Conservation (phyloP, 1,140 invertebrate genomes). For the Heliothis virescens region DNA sequence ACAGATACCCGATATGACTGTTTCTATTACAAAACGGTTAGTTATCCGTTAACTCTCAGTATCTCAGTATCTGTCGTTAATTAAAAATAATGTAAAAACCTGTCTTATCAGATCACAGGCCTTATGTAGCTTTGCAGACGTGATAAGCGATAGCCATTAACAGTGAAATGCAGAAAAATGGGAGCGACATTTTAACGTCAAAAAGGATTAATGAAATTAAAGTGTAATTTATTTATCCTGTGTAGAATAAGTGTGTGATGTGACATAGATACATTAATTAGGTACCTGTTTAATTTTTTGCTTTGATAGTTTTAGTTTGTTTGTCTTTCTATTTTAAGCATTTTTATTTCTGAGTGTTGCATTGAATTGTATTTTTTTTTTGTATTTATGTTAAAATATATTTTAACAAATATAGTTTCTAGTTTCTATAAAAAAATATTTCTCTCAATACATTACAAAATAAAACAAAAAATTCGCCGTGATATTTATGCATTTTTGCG, state of each 20-base stretch:
- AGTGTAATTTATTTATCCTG: neutral
- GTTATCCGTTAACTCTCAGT: neutral
- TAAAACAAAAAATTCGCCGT: too few species aligned
- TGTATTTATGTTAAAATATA: too few species aligned
- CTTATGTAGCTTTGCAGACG: neutral
- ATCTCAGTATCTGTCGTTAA: conserved; percentile 1
- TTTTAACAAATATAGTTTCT: too few species aligned
- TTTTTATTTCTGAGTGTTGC: too few species aligned
- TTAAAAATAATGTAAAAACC: conserved; percentile 1
- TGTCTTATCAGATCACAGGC: neutral
- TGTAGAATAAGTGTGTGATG: neutral
- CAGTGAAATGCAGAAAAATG: neutral
- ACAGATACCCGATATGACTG: neutral
- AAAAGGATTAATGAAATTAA: neutral
- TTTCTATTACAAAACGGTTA: conserved; percentile 2
- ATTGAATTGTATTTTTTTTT: too few species aligned
- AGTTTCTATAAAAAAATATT: too few species aligned
- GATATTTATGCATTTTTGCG: too few species aligned
- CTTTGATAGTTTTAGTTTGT: too few species aligned
- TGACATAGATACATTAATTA: neutral
- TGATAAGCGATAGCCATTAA: conserved; percentile 2
- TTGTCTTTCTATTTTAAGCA: too few species aligned
- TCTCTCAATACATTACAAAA: too few species aligned
- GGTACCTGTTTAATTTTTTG: too few species aligned
- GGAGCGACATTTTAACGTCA: neutral